Conservation (phyloP, 2,888 invertebrate genomes). For the Eilema depressum region DNA sequence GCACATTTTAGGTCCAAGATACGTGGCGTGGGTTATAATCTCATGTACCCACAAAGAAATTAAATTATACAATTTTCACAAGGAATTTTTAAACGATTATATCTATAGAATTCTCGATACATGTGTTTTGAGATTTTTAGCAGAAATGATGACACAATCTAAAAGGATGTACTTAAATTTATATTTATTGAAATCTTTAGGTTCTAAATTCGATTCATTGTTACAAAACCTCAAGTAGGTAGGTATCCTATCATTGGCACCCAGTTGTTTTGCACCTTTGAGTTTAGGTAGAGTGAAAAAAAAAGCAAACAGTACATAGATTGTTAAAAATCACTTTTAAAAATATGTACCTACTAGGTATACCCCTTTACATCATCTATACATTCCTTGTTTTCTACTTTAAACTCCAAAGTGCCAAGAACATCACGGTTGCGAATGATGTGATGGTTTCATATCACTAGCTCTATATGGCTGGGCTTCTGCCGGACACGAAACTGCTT, state of each 20-base stretch:
- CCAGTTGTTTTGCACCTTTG: no score
- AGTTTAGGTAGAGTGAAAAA: no score
- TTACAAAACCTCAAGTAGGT: background rate
- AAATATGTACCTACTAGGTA: no score
- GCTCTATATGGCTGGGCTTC: conserved; percentile 41
- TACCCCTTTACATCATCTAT: no score
- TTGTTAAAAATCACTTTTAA: no score
- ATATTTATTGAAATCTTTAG: background rate
- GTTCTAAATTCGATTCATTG: no score
- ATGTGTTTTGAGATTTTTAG: background rate
- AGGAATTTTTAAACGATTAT: background rate
- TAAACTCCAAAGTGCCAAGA: background rate
- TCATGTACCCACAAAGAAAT: background rate
- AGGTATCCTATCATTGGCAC: background rate
- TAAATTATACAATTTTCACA: background rate
- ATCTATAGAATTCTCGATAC: background rate
- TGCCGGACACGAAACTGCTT: conserved; percentile 34
- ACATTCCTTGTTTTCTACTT: background rate
- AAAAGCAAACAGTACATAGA: no score
- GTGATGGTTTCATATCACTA: conserved; percentile 1
- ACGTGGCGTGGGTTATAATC: no score
- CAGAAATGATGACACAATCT: background rate
- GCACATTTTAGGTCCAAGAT: no score
- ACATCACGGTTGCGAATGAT: background rate
- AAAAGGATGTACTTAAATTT: background rate